These are phyloP conservation scores for Hyposoter didymator DNA, from an alignment of 2,888 invertebrate species.

Conservation along the genomic window DNA sequence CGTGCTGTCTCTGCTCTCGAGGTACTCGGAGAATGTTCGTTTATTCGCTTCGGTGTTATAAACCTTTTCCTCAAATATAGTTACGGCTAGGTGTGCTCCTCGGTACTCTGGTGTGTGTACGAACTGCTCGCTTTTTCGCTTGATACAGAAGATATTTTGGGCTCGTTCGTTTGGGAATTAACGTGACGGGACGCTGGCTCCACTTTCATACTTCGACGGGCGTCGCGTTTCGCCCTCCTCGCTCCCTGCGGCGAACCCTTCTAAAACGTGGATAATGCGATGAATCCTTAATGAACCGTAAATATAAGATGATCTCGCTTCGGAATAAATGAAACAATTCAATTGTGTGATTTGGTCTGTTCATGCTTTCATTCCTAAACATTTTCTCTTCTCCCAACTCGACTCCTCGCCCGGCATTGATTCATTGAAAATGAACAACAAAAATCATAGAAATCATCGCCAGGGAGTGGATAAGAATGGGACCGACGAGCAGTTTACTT, in stretches of 20 bases:
- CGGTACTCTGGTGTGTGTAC: background rate
- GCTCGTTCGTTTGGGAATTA: slow-evolving; percentile 61
- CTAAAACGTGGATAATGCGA: background rate
- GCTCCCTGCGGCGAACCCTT: background rate
- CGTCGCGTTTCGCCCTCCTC: background rate
- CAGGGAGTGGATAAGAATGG: background rate
- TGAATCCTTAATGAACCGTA: background rate
- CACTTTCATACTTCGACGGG: slow-evolving; percentile 1
- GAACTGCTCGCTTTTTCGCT: slow-evolving; percentile 1
- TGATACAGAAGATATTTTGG: slow-evolving; percentile 55
- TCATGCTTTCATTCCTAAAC: background rate
- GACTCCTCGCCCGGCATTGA: background rate
- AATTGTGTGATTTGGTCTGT: background rate
- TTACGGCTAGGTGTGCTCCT: background rate
- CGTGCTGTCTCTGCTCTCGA: slow-evolving; percentile 6
- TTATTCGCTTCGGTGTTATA: slow-evolving; percentile 26
- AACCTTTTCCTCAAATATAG: slow-evolving; percentile 10
- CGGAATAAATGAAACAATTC: background rate
- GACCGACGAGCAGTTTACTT: background rate
- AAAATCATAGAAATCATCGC: slow-evolving; percentile 25
- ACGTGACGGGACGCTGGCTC: slow-evolving; percentile 42
- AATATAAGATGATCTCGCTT: background rate
- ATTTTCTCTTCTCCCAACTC: background rate
- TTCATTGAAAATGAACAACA: slow-evolving; percentile 20
- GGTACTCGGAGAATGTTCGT: slow-evolving; percentile 7